These are phyloP conservation scores for Megaceryle maxima DNA, from an alignment of 2,113 vertebrate genomes.

Conservation along the genomic window DNA sequence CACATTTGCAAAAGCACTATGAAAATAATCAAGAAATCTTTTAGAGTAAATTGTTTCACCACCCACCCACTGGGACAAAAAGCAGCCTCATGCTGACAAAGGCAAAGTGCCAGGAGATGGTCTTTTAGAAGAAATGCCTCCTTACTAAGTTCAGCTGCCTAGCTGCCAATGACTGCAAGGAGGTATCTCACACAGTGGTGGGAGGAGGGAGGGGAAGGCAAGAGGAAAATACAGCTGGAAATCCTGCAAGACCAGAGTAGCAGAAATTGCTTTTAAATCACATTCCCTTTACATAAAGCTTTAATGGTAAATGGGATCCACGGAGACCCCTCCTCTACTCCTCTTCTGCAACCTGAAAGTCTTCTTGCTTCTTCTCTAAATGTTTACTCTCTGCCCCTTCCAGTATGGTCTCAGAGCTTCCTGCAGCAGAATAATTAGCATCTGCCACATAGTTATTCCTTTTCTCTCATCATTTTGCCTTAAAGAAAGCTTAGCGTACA, in stretches of 20 bases:
- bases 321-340: neutral
- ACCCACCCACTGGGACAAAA: neutral
- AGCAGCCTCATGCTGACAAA: neutral
- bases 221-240: neutral
- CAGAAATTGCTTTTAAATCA: neutral
- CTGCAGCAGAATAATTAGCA: neutral
- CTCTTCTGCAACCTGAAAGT: neutral
- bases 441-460: neutral
- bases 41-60: conserved; percentile 4
- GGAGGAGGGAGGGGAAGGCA: neutral
- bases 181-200: neutral
- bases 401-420: neutral
- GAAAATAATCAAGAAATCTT: conserved; percentile 15
- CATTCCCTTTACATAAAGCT: neutral
- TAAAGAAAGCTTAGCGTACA: neutral
- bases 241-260: neutral
- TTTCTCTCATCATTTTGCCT: neutral
- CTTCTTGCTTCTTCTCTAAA: neutral
- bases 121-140: neutral
- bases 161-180: neutral
- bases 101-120: neutral
- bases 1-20: neutral
- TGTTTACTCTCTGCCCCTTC: neutral
- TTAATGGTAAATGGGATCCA: neutral
- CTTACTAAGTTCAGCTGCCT: neutral